These are phyloP conservation scores for Thripadectes ignobilis DNA, from an alignment of 2,797 vertebrate species.

Conservation along the genomic window DNA sequence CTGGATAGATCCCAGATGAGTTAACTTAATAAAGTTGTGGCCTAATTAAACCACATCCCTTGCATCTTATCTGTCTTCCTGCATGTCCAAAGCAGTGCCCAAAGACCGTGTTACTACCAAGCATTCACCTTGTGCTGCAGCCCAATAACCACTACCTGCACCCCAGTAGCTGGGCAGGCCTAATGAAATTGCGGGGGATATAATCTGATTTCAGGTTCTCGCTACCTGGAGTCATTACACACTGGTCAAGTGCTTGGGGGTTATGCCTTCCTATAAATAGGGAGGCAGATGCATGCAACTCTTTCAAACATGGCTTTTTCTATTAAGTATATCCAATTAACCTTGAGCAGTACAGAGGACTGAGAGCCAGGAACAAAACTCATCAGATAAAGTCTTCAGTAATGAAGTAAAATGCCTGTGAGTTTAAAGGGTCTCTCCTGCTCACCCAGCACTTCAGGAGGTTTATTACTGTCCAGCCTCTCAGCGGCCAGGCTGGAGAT, in stretches of 20 bases:
- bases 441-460: not conserved
- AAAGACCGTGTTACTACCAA: not conserved
- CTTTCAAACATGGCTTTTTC: not conserved
- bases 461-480: not conserved
- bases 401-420: not conserved
- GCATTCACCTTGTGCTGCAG: not conserved
- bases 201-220: not conserved
- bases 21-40: constrained; percentile 60
- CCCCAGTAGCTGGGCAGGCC: fast-evolving
- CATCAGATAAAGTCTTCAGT: not conserved
- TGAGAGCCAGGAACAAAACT: not conserved
- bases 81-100: not conserved
- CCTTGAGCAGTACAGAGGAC: not conserved
- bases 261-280: not conserved
- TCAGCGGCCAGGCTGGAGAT: not conserved
- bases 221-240: not conserved
- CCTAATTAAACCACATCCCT: constrained; percentile 62
- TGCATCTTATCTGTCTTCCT: constrained; percentile 63
- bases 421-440: not conserved
- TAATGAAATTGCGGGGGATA: not conserved
- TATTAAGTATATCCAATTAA: constrained; percentile 27
- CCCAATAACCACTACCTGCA: not conserved
- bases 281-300: not conserved
- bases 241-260: not conserved
- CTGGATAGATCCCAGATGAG: constrained; percentile 63